A percentile compares a stretch with the other conserved stretches of the same genome.
Conservation (phyloP, 2,797 vertebrate genomes). For the Vireo griseus region DNA sequence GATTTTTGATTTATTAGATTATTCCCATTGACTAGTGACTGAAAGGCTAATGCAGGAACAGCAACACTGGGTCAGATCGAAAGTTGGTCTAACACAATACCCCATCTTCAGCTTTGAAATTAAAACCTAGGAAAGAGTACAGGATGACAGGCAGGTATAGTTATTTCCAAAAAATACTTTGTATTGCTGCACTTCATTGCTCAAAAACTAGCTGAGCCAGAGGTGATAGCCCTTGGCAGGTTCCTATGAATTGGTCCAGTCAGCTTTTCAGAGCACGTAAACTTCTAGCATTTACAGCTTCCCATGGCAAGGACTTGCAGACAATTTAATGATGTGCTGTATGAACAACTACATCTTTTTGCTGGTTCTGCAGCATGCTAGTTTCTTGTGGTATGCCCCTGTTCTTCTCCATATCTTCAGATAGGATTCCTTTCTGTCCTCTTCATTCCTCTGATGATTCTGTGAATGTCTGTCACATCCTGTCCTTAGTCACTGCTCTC, state of each 20-base stretch:
- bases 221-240: background rate
- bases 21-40: background rate
- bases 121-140: background rate
- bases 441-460: background rate
- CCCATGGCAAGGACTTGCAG: background rate
- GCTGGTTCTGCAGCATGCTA: background rate
- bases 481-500: background rate
- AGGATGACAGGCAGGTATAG: background rate
- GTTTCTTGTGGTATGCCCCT: background rate
- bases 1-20: background rate
- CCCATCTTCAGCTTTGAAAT: background rate
- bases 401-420: background rate
- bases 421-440: background rate
- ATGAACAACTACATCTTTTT: background rate
- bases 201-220: background rate
- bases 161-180: background rate
- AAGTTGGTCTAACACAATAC: background rate
- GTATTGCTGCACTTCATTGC: background rate
- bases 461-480: background rate
- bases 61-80: background rate
- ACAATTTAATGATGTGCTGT: background rate
- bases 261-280: background rate
- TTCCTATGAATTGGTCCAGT: background rate
- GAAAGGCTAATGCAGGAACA: background rate
- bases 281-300: background rate